Evolutionary conservation across 2,888 invertebrate species (phyloP).

Genomic region (Archaeoteleia sp.): DNA sequence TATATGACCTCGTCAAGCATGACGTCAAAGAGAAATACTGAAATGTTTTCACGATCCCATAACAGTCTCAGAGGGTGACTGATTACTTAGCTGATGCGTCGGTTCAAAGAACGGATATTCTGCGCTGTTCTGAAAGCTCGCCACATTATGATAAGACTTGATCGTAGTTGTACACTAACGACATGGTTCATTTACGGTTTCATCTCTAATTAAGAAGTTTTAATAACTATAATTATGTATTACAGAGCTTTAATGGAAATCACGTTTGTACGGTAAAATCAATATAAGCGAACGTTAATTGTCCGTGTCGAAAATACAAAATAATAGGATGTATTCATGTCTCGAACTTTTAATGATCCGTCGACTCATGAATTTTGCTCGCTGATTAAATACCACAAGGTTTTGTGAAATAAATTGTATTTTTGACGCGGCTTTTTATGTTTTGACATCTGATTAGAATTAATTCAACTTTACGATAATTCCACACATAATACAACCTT

Average conservation of each 20-base stretch:
- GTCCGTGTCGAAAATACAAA: not conserved
- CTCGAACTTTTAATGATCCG: not conserved
- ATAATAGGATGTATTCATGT: not conserved
- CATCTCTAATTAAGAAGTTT: constrained; percentile 19
- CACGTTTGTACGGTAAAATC: constrained; percentile 6
- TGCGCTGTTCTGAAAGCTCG: not conserved
- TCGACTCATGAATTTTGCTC: too few relatives aligned
- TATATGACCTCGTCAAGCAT: not conserved
- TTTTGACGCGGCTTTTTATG: too few relatives aligned
- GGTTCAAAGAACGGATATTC: constrained; percentile 8
- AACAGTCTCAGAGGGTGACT: not conserved
- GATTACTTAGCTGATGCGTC: constrained; percentile 4
- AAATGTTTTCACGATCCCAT: not conserved
- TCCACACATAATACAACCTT: too few relatives aligned
- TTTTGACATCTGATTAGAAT: too few relatives aligned
- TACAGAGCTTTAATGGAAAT: constrained; percentile 1
- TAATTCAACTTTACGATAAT: too few relatives aligned
- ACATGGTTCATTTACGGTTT: constrained; percentile 3
- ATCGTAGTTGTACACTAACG: not conserved
- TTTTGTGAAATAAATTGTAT: too few relatives aligned
- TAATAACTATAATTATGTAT: constrained; percentile 13
- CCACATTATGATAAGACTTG: constrained; percentile 1
- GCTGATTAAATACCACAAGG: too few relatives aligned
- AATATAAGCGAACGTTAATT: not conserved
- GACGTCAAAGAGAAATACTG: not conserved